Conservation (phyloP, 2,888 invertebrate genomes). For the Dasysyrphus tricinctus region DNA sequence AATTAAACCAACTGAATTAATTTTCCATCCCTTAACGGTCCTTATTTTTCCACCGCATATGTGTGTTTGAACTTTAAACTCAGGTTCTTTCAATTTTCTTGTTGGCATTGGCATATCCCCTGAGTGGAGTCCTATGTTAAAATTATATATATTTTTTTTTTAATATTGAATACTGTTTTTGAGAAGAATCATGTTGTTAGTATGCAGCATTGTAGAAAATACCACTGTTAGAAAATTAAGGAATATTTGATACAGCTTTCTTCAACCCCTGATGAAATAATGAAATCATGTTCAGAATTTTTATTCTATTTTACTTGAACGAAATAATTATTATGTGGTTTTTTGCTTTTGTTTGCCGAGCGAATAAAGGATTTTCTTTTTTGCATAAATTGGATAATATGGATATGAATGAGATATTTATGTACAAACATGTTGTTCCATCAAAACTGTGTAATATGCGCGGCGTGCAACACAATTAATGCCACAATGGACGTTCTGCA, state of each 20-base stretch:
- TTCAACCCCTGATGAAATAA: background rate
- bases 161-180: slow-evolving; percentile 55
- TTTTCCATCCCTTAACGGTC: slow-evolving; percentile 77
- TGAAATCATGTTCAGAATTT: background rate
- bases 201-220: background rate
- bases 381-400: too few relatives aligned
- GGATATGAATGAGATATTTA: too few relatives aligned
- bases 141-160: slow-evolving; percentile 3
- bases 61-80: slow-evolving; percentile 32
- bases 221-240: slow-evolving; percentile 23
- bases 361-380: too few relatives aligned
- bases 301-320: too few relatives aligned
- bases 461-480: too few relatives aligned
- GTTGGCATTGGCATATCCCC: slow-evolving; percentile 27
- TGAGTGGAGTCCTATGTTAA: slow-evolving; percentile 38
- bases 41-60: slow-evolving; percentile 80
- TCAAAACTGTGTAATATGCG: too few relatives aligned
- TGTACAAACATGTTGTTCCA: too few relatives aligned
- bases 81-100: slow-evolving; percentile 46
- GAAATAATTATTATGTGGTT: too few relatives aligned
- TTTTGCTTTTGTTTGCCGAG: too few relatives aligned
- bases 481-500: too few relatives aligned
- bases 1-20: slow-evolving; percentile 57
- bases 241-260: slow-evolving; percentile 2
- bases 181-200: slow-evolving; percentile 28